Percentiles rank a stretch among this genome's conserved stretches.
These are phyloP conservation scores for Meliscaeva auricollis DNA, from an alignment of 2,888 invertebrate genomes.

Conservation along the genomic window DNA sequence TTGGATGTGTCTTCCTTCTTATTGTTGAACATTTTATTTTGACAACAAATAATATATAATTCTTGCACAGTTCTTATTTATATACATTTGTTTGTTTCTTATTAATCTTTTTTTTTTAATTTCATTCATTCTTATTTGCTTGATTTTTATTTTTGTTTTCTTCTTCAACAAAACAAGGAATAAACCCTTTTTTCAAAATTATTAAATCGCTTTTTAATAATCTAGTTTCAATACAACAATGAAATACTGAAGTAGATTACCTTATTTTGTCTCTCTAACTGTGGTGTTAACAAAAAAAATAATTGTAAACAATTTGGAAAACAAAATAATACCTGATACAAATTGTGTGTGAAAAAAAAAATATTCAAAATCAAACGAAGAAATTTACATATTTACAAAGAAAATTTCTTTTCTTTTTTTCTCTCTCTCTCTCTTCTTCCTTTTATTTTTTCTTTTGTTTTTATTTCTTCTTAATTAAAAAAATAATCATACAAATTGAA, in stretches of 20 bases:
- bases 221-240: background rate
- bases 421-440: constrained; percentile 30
- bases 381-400: constrained; percentile 2
- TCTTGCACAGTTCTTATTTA: constrained; percentile 31
- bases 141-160: constrained; percentile 33
- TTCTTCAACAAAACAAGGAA: background rate
- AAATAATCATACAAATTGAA: constrained; percentile 6
- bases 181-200: background rate
- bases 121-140: constrained; percentile 48
- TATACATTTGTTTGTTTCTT: background rate
- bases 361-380: constrained; percentile 11
- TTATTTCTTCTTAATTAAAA: constrained; percentile 16
- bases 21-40: constrained; percentile 20
- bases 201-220: constrained; percentile 16
- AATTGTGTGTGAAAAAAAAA: constrained; percentile 31
- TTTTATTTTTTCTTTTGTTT: constrained; percentile 15
- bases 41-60: constrained; percentile 9
- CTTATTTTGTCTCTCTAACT: background rate
- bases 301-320: constrained; percentile 27
- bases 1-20: background rate
- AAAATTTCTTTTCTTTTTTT: constrained; percentile 16
- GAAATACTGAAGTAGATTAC: background rate
- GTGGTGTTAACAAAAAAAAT: constrained; percentile 5
- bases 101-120: background rate
- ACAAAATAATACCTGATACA: constrained; percentile 26